A percentile compares a stretch with the other conserved stretches of the same genome.
Evolutionary conservation across 2,797 vertebrate genomes (phyloP).

Genomic region (Nyctibius grandis): DNA sequence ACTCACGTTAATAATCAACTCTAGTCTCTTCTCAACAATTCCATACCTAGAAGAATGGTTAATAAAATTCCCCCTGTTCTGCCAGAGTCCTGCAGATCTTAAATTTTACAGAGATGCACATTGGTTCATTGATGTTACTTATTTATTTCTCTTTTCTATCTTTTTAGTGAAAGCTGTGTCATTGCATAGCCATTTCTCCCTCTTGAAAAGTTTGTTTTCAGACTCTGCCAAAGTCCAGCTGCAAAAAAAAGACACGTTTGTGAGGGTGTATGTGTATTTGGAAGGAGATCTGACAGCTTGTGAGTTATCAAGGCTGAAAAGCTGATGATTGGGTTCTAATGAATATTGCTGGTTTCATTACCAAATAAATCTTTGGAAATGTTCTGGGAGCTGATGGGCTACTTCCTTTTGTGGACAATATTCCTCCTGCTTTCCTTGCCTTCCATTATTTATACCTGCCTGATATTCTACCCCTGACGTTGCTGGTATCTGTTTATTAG

Average conservation of each 20-base stretch:
- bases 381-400: not conserved
- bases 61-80: not conserved
- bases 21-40: not conserved
- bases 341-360: not conserved
- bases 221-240: not conserved
- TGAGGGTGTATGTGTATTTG: not conserved
- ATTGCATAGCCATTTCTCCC: not conserved
- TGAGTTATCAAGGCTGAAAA: conserved; percentile 1
- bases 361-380: not conserved
- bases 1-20: not conserved
- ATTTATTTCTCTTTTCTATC: not conserved
- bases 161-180: not conserved
- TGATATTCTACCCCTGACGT: not conserved
- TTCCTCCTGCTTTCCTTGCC: not conserved
- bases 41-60: not conserved
- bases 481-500: not conserved
- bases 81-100: not conserved
- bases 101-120: not conserved
- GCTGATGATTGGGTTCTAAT: not conserved
- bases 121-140: not conserved
- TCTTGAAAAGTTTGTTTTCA: not conserved
- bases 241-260: not conserved
- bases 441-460: conserved; percentile 5
- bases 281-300: not conserved
- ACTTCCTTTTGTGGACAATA: not conserved